A percentile compares a stretch with the other conserved stretches of the same genome.
These are phyloP conservation scores for Dysdera silvatica DNA, from an alignment of 1,140 invertebrate species.

Conservation along the genomic window DNA sequence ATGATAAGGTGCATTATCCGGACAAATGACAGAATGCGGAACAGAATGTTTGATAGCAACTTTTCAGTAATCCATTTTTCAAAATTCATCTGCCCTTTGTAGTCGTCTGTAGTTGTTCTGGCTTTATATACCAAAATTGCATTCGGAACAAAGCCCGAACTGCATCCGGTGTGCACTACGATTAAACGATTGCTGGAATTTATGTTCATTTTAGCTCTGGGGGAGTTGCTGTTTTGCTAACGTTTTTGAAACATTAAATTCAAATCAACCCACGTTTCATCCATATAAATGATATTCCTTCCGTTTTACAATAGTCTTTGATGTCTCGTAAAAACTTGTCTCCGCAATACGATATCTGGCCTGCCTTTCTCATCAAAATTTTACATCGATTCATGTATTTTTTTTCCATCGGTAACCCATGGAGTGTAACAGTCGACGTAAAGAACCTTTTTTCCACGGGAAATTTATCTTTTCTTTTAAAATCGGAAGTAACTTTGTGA, in stretches of 20 bases:
- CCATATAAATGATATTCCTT: background rate
- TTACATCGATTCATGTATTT: background rate
- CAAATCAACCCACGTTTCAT: constrained; percentile 9
- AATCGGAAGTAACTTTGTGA: background rate
- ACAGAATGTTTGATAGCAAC: too few relatives aligned
- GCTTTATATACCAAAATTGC: constrained; percentile 23
- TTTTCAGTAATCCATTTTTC: too few relatives aligned
- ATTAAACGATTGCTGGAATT: constrained; percentile 17
- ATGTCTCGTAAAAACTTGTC: background rate
- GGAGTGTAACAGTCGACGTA: too few relatives aligned
- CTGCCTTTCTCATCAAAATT: background rate
- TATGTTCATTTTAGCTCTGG: background rate
- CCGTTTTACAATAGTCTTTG: background rate
- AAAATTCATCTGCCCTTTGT: constrained; percentile 35
- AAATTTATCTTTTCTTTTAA: background rate
- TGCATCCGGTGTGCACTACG: constrained; percentile 29
- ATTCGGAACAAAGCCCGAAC: constrained; percentile 28
- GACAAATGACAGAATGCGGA: too few relatives aligned
- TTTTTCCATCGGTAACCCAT: background rate
- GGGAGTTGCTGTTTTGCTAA: background rate
- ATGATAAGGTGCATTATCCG: too few relatives aligned
- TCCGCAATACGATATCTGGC: background rate
- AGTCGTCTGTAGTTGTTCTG: constrained; percentile 28
- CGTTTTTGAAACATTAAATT: background rate
- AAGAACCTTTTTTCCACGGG: background rate